These are phyloP conservation scores for Crossocerus cetratus DNA, from an alignment of 2,888 invertebrate species.

Conservation along the genomic window DNA sequence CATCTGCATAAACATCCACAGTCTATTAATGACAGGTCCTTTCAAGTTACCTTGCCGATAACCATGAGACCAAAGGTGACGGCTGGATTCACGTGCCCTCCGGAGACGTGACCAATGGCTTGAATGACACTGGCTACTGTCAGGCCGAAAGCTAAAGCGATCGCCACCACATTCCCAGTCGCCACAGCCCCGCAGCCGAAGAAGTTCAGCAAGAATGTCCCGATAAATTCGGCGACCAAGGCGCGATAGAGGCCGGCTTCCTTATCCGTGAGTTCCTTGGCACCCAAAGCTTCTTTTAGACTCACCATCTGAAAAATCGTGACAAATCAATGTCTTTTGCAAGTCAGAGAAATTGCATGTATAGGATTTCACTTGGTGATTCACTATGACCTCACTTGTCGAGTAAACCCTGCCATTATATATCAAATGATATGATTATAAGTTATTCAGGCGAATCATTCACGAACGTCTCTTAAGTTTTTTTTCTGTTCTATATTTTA, in stretches of 20 bases:
- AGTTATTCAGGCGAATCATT: too few species aligned
- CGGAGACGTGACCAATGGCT: slow-evolving; percentile 91
- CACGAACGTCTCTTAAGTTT: too few species aligned
- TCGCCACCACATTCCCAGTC: slow-evolving; percentile 82
- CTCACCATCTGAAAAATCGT: slow-evolving; percentile 76
- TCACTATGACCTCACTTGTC: too few species aligned
- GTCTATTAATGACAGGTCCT: neutral
- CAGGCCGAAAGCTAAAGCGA: slow-evolving; percentile 91
- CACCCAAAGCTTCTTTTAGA: slow-evolving; percentile 83
- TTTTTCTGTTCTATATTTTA: too few species aligned
- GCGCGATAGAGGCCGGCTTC: slow-evolving; percentile 87
- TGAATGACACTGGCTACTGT: slow-evolving; percentile 90
- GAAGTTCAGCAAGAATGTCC: slow-evolving; percentile 91
- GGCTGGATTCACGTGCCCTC: slow-evolving; percentile 95
- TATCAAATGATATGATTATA: too few species aligned
- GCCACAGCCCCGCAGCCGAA: slow-evolving; percentile 90
- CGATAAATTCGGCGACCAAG: slow-evolving; percentile 91
- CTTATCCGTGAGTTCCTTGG: slow-evolving; percentile 85
- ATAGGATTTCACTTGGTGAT: too few species aligned
- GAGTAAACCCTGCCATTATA: too few species aligned
- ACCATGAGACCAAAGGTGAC: slow-evolving; percentile 90
- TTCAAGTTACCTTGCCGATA: slow-evolving; percentile 82
- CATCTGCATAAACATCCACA: too few species aligned
- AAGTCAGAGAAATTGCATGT: too few species aligned
- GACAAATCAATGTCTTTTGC: too few species aligned